Evolutionary conservation across 2,113 vertebrate genomes (phyloP).

Genomic region (Aptenodytes patagonicus): DNA sequence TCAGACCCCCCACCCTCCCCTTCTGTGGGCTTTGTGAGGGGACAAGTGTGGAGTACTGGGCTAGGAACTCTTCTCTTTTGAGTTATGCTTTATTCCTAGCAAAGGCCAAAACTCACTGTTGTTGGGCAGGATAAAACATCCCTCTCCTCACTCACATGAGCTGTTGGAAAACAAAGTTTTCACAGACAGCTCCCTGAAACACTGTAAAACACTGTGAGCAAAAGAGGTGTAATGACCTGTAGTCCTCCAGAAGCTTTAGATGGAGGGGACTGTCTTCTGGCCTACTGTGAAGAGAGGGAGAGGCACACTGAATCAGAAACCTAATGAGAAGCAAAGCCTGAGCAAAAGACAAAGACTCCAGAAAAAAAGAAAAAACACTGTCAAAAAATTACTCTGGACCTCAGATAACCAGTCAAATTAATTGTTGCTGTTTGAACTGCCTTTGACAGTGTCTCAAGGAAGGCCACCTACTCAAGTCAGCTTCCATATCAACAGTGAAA

Average conservation of each 20-base stretch:
- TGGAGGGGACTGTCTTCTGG: background rate
- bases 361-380: background rate
- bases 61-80: background rate
- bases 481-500: background rate
- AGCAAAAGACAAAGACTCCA: background rate
- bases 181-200: background rate
- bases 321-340: background rate
- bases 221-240: background rate
- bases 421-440: background rate
- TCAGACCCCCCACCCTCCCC: fast-evolving
- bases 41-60: background rate
- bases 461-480: background rate
- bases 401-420: background rate
- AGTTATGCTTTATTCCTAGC: background rate
- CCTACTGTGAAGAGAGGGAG: background rate
- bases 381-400: fast-evolving
- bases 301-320: background rate
- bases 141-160: background rate
- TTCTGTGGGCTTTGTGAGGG: background rate
- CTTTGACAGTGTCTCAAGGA: background rate
- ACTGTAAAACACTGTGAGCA: background rate
- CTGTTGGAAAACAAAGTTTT: background rate
- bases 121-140: background rate
- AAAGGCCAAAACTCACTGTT: background rate
- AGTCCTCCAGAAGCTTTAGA: background rate